Evolutionary conservation across 2,888 invertebrate genomes (phyloP), one percentile per base, ranked within the genome.

Genomic region (Dendrolimus houi): DNA sequence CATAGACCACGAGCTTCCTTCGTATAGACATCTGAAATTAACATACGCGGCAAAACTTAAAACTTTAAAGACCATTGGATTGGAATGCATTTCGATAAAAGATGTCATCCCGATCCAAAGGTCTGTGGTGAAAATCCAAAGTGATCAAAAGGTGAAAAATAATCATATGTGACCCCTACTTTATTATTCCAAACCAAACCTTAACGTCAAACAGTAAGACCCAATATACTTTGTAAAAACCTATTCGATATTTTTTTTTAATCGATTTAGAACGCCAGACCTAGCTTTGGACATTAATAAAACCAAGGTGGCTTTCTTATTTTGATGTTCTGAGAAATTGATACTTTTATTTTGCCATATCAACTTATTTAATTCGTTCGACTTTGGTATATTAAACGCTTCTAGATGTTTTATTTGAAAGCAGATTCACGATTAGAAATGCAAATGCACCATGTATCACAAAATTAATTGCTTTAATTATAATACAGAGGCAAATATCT

Each of bases 261-360:
- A 75, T 72, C 75, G 73, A 80, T 78, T 81, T 81, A 78, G 84
- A 85, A 83, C 74, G 82, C 83, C 79, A 82, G 81, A 83, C 85
- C 87, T 88, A 88, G 86, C 84, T 84, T 84, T 83, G 77, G 80
- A 87, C 87, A 87, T 89, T 86, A 84, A 87, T 87, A 87, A 87
- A 83, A 85, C 82, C 82, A 81, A 82, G 85, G 76, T 69, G 77
- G 69, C 75, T 75, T 79, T 81, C 77, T 75, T 75, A 75, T 79
- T 81, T 78, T 75, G 76, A 81, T 78, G 76, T 85, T 86, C 84
- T 70, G 64, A 70, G 84, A 83, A 85, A 71, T 70, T 56, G 62
- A 72, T 64, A 68, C 62, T 75, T 75, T 73, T 74, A 68, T 74
- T 77, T 73, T 47, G 47, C 9, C 12, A 69, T 60, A 57, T 60